Evolutionary conservation across 1,140 invertebrate species (phyloP), one percentile per base, ranked within the genome.

Genomic region (Coenobita brevimanus): DNA sequence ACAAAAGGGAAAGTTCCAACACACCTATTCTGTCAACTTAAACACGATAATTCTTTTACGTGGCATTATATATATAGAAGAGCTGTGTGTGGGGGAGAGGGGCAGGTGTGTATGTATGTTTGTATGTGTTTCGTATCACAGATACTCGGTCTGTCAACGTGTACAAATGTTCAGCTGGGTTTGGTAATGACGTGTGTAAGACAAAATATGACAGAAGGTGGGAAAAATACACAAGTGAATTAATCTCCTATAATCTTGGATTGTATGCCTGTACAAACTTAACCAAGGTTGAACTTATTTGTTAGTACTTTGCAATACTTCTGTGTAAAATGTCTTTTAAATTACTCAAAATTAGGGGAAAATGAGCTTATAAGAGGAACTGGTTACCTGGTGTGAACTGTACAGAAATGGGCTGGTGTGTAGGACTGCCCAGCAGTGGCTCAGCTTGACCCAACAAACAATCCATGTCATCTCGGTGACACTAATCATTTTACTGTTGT

Each of bases 401-500:
- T 82, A 41, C 43, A 64, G n/a, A 67, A n/a, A 2, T 67, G 79
- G 24, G 82, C 30, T 84, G 82, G 82, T 84, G 64, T 84, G 27
- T 81, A 36, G 64, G 57, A 57, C 57, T 57, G 57, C 78, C 57
- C 78, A 81, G 78, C 78, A 24, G 78, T 81, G 57, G 78, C 21
- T 60, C 21, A 36, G 60, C 30, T 3, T 60, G 54, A 30, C 17
- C 50, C 69, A 75, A 38, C 30, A 75, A 75, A 33, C 30, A 75
- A 73, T 30, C 50, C 82, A 24, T 84, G 82, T 84, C 82, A 75
- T 75, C 50, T 41, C 67, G 27, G 69, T 84, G 82, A 84, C 82
- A 84, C 82, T 84, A 84, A 84, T 84, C 82, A 84, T 84, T 73
- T 81, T 60, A 75, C 38, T 84, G 82, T 84, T 84, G 82, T 84